These are phyloP conservation scores for Percopsis transmontana DNA, from an alignment of 2,113 vertebrate species.

Conservation along the genomic window DNA sequence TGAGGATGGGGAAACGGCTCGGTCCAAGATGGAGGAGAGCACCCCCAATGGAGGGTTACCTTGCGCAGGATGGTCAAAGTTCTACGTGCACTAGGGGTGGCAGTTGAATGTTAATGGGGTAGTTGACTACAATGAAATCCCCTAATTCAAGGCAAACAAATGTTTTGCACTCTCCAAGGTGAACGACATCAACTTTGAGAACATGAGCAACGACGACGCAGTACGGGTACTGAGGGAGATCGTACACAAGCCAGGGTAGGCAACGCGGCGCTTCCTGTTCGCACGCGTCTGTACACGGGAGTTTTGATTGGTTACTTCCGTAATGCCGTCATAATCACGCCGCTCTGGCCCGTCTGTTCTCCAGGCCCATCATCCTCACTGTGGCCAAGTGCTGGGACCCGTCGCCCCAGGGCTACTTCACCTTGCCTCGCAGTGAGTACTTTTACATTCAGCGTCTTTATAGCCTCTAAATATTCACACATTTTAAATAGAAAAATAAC, in stretches of 20 bases:
- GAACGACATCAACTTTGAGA: conserved; percentile 92
- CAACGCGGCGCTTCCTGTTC: too few relatives aligned
- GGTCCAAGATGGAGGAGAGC: background rate
- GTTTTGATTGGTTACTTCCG: background rate
- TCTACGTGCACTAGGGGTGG: too few relatives aligned
- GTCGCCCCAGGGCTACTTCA: conserved; percentile 89
- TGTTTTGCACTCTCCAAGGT: conserved; percentile 68
- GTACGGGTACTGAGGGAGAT: conserved; percentile 89
- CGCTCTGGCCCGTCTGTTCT: background rate
- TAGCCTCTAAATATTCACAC: too few relatives aligned
- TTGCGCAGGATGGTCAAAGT: background rate
- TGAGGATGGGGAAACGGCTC: conserved; percentile 39
- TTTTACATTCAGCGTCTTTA: too few relatives aligned
- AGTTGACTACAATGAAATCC: too few relatives aligned
- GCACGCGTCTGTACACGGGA: background rate
- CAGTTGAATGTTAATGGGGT: too few relatives aligned
- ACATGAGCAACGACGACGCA: conserved; percentile 91
- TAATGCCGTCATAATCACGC: background rate
- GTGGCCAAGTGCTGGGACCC: conserved; percentile 94
- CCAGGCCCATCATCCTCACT: conserved; percentile 89
- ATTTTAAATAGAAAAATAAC: too few relatives aligned
- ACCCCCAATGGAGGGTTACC: background rate
- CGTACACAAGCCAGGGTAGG: conserved; percentile 89
- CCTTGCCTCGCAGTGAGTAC: conserved; percentile 87
- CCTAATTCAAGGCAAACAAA: background rate